These are phyloP conservation scores for Mallateleia sp. DNA, from an alignment of 2,888 invertebrate species.

Conservation along the genomic window DNA sequence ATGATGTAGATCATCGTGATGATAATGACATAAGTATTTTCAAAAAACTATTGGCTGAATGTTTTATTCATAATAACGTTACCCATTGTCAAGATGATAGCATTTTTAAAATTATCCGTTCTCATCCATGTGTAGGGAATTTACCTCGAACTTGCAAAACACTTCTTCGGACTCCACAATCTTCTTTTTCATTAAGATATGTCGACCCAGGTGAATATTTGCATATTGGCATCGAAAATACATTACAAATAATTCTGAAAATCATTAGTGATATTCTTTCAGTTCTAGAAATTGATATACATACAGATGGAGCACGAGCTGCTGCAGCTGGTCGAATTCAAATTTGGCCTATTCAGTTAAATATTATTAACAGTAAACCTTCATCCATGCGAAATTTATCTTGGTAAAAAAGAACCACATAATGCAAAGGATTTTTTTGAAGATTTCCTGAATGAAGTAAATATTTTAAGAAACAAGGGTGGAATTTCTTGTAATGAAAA, in stretches of 20 bases:
- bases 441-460: constrained; percentile 44
- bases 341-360: constrained; percentile 79
- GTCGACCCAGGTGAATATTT: constrained; percentile 60
- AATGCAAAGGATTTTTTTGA: constrained; percentile 45
- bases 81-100: too few relatives aligned
- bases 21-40: too few relatives aligned
- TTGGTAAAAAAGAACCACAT: constrained; percentile 29
- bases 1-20: too few relatives aligned
- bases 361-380: constrained; percentile 47
- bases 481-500: too few relatives aligned
- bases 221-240: constrained; percentile 55
- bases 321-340: too few relatives aligned
- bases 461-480: constrained; percentile 54
- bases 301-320: constrained; percentile 64
- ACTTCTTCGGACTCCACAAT: too few relatives aligned
- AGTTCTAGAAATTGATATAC: constrained; percentile 51
- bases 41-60: too few relatives aligned
- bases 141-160: too few relatives aligned
- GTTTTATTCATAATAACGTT: too few relatives aligned
- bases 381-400: constrained; percentile 73
- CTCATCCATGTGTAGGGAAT: too few relatives aligned
- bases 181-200: not conserved
- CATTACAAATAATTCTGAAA: constrained; percentile 36
- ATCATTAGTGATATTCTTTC: too few relatives aligned
- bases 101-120: too few relatives aligned